phyloP scores from a whole-genome alignment of 2,888 invertebrate species.

The Drosophila paramelanica region DNA sequence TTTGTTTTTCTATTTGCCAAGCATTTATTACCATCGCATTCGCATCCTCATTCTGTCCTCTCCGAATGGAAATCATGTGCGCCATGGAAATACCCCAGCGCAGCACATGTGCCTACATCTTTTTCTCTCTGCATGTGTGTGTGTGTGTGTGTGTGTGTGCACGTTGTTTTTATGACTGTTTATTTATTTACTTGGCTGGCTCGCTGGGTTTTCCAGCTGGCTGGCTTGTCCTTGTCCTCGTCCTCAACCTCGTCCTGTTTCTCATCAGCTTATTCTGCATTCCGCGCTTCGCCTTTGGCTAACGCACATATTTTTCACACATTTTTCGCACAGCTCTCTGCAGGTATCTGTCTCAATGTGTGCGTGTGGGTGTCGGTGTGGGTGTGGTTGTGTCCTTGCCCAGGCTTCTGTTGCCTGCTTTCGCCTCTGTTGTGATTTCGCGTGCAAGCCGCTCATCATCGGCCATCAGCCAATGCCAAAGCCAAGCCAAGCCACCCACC shows the following conservation, averaged over 20 bases:
- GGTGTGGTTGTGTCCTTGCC: constrained; percentile 29
- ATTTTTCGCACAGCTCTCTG: constrained; percentile 45
- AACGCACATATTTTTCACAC: constrained; percentile 72
- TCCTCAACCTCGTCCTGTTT: constrained; percentile 16
- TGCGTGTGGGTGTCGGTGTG: constrained; percentile 18
- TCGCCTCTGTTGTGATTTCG: constrained; percentile 58
- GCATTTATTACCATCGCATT: constrained; percentile 64
- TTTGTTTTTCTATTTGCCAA: constrained; percentile 60
- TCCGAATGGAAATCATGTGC: constrained; percentile 60
- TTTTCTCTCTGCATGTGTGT: not conserved
- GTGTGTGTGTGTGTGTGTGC: constrained; percentile 17
- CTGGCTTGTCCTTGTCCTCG: constrained; percentile 55
- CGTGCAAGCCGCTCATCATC: constrained; percentile 23
- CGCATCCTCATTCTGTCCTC: constrained; percentile 19
- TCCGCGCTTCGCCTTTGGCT: constrained; percentile 60
- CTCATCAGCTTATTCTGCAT: constrained; percentile 24
- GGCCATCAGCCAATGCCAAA: constrained; percentile 5
- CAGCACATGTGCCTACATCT: constrained; percentile 24
- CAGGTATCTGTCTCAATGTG: constrained; percentile 24
- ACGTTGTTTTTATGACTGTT: constrained; percentile 76
- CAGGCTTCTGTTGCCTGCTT: constrained; percentile 19
- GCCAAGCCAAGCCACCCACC: not conserved
- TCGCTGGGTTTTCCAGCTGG: constrained; percentile 77
- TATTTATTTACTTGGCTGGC: constrained; percentile 75
- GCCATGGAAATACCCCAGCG: constrained; percentile 66